Evolutionary conservation across 2,888 invertebrate species (phyloP).

Genomic region (Drosophila mayaguana): DNA sequence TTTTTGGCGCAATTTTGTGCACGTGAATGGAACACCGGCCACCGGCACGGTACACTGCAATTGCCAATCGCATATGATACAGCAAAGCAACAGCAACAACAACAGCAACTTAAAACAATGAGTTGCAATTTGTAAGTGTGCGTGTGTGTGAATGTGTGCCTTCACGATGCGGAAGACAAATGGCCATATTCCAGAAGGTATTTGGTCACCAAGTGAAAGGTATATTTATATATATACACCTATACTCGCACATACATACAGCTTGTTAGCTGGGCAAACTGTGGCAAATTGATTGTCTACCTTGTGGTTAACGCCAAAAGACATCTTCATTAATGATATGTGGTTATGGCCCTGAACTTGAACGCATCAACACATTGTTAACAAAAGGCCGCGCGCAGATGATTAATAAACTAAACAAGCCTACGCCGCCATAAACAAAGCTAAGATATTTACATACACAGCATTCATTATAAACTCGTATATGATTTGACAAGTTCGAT

Average conservation of each 20-base stretch:
- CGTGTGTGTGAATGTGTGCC: conserved; percentile 14
- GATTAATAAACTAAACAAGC: conserved; percentile 23
- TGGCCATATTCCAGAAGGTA: conserved; percentile 48
- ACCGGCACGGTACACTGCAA: conserved; percentile 58
- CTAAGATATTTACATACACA: conserved; percentile 1
- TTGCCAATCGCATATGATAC: conserved; percentile 42
- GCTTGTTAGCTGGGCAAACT: background rate
- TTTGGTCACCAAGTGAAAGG: conserved; percentile 59
- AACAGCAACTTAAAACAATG: conserved; percentile 36
- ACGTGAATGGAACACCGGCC: conserved; percentile 65
- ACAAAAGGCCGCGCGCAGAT: background rate
- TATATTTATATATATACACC: conserved; percentile 7
- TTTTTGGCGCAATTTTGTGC: conserved; percentile 66
- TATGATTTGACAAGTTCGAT: conserved; percentile 45
- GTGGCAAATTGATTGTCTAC: background rate
- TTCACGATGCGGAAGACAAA: conserved; percentile 58
- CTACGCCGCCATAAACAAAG: conserved; percentile 7
- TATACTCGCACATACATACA: background rate
- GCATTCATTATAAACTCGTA: conserved; percentile 5
- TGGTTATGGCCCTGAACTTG: conserved; percentile 61
- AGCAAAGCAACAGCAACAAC: conserved; percentile 1
- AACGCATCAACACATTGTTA: conserved; percentile 24
- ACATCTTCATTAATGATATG: conserved; percentile 25
- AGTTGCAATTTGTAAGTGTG: conserved; percentile 30
- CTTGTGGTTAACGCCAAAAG: conserved; percentile 16